A percentile compares a stretch with the other conserved stretches of the same genome.
Evolutionary conservation across 2,888 invertebrate genomes (phyloP).

Genomic region (Orchesella flavescens): DNA sequence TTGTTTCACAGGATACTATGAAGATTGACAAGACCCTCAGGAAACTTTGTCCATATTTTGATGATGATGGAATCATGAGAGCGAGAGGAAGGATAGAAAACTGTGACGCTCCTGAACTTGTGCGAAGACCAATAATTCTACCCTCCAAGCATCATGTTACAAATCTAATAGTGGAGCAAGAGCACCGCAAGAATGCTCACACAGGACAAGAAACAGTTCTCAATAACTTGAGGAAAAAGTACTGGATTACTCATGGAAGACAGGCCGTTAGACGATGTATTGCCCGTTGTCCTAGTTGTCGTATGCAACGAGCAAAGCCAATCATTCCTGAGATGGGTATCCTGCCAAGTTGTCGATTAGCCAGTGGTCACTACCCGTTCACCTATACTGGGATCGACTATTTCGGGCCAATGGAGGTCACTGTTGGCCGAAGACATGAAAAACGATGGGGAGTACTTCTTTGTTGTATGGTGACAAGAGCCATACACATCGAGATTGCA

Average conservation of each 20-base stretch:
- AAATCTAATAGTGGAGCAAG: neutral
- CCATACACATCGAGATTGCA: conserved; percentile 21
- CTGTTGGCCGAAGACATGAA: conserved; percentile 23
- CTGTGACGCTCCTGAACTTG: neutral
- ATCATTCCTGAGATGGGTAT: conserved; percentile 34
- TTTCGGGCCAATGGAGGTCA: conserved; percentile 4
- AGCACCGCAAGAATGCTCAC: conserved; percentile 13
- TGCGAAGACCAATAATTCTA: conserved; percentile 25
- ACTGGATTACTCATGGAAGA: conserved; percentile 19
- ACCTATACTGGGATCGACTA: conserved; percentile 14
- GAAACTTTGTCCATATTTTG: conserved; percentile 11
- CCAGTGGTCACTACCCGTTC: neutral
- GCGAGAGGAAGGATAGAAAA: neutral
- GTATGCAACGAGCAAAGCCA: neutral
- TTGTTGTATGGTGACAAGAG: conserved; percentile 20
- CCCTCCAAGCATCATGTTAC: conserved; percentile 17
- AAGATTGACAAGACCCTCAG: too few relatives aligned
- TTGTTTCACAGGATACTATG: too few relatives aligned
- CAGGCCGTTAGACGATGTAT: neutral
- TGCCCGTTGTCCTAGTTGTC: neutral
- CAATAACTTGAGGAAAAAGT: conserved; percentile 18
- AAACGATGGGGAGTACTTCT: conserved; percentile 33
- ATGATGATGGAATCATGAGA: conserved; percentile 1
- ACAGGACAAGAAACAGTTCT: neutral
- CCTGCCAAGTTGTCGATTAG: conserved; percentile 9